phyloP scores from a whole-genome alignment of 2,113 vertebrate genomes.

The Bufo bufo region DNA sequence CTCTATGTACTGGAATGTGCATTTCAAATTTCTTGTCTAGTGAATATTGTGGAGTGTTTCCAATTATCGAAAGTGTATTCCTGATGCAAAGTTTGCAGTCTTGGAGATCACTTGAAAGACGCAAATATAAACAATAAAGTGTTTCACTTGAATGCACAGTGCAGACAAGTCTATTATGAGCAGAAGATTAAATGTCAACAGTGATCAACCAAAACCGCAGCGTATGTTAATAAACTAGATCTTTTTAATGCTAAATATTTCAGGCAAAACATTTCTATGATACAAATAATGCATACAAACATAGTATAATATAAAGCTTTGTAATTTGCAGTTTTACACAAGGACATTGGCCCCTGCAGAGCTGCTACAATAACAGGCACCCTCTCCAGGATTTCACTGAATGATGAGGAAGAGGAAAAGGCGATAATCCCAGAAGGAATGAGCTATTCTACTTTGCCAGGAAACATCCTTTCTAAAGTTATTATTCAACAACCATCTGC shows the following conservation, averaged over 20 bases:
- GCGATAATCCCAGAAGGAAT: conserved; percentile 84
- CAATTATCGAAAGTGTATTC: background rate
- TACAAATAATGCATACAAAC: conserved; percentile 9
- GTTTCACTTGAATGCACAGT: conserved; percentile 44
- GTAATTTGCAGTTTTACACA: conserved; percentile 87
- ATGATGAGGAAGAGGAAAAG: conserved; percentile 95
- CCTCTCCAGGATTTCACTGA: conserved; percentile 95
- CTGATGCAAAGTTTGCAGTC: conserved; percentile 11
- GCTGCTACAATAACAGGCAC: conserved; percentile 96
- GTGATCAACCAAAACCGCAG: conserved; percentile 41
- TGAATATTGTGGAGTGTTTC: background rate
- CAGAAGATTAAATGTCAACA: conserved; percentile 56
- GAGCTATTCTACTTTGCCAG: conserved; percentile 95
- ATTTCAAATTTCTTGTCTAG: background rate
- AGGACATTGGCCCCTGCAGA: conserved; percentile 95
- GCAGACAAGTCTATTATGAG: conserved; percentile 56
- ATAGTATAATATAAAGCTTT: conserved; percentile 58
- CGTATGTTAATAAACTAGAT: conserved; percentile 45
- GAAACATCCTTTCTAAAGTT: conserved; percentile 98
- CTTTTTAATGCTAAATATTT: conserved; percentile 52
- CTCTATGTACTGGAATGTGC: too few relatives aligned
- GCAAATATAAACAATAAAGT: conserved; percentile 43
- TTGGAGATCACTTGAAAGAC: conserved; percentile 26
- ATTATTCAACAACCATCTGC: conserved; percentile 94
- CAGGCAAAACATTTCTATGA: background rate